Base-by-base conservation (phyloP, 2,888 invertebrate genomes). In the Acanthosepion pharaonis region DNA sequence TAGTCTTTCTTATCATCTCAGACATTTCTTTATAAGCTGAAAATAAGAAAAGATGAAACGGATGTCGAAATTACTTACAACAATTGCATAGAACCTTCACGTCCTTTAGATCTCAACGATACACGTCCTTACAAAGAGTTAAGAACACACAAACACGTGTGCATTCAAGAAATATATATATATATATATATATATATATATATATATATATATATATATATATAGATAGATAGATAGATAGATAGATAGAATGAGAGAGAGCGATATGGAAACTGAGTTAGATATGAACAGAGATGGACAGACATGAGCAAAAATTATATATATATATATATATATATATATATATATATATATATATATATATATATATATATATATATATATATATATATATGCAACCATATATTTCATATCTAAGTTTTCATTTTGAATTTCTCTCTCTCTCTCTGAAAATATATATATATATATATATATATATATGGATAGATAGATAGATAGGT, bases 21-120 rank as follows among this genome's bases (percentile, higher is more conserved):
- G 78, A 78, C n/a, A 78, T 78, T 78, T 78, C 78, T 78, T 78
- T 78, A 78, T 78, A 78, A 78, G 78, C n/a, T 78, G n/a, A 6
- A 28, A 78, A 78, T 78, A 78, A n/a, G 78, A 78, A 78, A 78
- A 78, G 78, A 78, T 78, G 28, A 78, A 78, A 78, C 78, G 78
- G 78, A 78, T 78, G 28, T 78, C n/a, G 78, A 28, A 78, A 78
- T 78, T 78, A 78, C 78, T 78, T 78, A 78, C 78, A 78, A 78
- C 78, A 78, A 78, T 78, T 78, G 78, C 78, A 78, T 78, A 8
- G 78, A 78, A 28, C n/a, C 8, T 78, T 78, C 78, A n/a, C 28
- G 11, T n/a, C n/a, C n/a, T n/a, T 78, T n/a, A 78, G 78, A 78
- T 78, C 78, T 78, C n/a, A 28, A n/a, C n/a, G 28, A 78, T n/a